Evolutionary conservation across 2,797 vertebrate species (phyloP), one percentile per base, ranked within the genome.

Genomic region (Micrastur ruficollis): DNA sequence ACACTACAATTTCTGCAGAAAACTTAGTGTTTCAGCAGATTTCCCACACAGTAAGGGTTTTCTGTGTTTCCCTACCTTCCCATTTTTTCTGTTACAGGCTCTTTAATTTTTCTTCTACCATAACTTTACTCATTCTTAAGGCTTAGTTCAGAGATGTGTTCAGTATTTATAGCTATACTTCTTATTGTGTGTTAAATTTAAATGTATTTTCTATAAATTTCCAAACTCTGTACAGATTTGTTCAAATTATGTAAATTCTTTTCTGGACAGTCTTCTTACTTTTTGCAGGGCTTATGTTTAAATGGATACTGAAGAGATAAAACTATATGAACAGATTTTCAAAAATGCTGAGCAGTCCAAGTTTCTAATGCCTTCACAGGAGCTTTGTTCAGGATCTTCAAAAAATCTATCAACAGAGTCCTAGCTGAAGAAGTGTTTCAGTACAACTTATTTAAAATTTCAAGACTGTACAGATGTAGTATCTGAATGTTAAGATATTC

Each of bases 101-200:
- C 68, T 86, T 92, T 96, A 93, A 93, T 95, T 95, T 97, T 98
- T 97, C 89, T 95, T 96, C 91, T 83, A 1, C 90, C 88, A 74
- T 85, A 94, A 75, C 83, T 97, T 97, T 90, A 96, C 74, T 98
- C 96, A 97, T 93, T 96, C 95, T 89, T 96, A 67, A 42, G 86
- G 53, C 66, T 95, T 72, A 81, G 84, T 50, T 86, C 90, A 67
- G 52, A 20, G 56, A 61, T 81, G 15, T 71, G 34, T 66, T 56
- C 56, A 67, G 19, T 85, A 78, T 94, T 97, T 81, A 86, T 91
- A 61, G 42, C 56, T 94, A n/a, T 90, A 95, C 88, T 97, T 86
- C 81, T 91, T 65, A 40, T 63, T 58, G 26, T 61, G 84, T 91
- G 55, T 76, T 90, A 95, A 94, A 96, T 96, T 93, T 93, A 95